Conservation (phyloP, 2,888 invertebrate species). For the Carcina quercana region DNA sequence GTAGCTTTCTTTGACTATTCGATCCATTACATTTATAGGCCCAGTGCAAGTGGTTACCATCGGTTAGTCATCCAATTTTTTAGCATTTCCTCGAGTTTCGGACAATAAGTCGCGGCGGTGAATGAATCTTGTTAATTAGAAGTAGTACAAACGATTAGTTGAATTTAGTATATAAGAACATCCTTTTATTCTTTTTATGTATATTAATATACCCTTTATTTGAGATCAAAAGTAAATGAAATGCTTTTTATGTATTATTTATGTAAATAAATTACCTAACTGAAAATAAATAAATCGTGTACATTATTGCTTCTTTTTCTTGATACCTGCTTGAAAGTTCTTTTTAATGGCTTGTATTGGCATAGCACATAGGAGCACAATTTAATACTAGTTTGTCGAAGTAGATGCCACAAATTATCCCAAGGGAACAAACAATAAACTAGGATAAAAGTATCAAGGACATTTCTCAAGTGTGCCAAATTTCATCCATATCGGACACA, state of each 20-base stretch:
- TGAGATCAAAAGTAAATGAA: conserved; percentile 31
- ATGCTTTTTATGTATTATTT: conserved; percentile 47
- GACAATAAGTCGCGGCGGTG: conserved; percentile 45
- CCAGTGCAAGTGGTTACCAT: conserved; percentile 31
- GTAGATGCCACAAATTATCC: too few relatives aligned
- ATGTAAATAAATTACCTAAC: conserved; percentile 54
- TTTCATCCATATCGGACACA: too few relatives aligned
- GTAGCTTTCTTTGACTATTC: too few relatives aligned
- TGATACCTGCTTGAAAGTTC: too few relatives aligned
- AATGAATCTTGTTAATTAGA: conserved; percentile 47
- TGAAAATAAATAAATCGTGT: conserved; percentile 36
- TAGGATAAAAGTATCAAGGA: too few relatives aligned
- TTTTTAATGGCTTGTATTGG: too few relatives aligned
- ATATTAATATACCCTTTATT: too few relatives aligned
- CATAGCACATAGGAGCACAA: too few relatives aligned
- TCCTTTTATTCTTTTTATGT: conserved; percentile 26
- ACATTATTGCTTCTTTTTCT: too few relatives aligned
- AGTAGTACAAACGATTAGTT: conserved; percentile 48
- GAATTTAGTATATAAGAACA: conserved; percentile 43
- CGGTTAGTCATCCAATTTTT: conserved; percentile 21
- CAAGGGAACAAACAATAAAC: too few relatives aligned
- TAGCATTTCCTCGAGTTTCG: conserved; percentile 32
- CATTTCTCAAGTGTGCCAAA: too few relatives aligned
- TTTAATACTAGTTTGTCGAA: too few relatives aligned
- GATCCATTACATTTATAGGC: not conserved